phyloP scores from a whole-genome alignment of 2,888 invertebrate genomes.

The Gonocerus acuteangulatus region DNA sequence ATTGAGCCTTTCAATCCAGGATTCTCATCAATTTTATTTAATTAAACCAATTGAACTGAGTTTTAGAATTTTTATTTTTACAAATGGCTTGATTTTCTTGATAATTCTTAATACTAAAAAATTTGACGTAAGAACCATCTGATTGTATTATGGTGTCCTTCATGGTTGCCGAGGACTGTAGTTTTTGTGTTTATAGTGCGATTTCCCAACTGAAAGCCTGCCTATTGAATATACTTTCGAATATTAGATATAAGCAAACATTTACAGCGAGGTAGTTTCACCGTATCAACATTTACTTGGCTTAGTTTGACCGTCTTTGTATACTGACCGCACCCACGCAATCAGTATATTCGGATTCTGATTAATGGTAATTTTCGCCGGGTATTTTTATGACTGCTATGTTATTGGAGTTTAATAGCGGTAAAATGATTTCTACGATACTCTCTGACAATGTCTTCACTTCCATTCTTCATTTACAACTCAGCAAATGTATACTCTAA shows the following conservation, averaged over 20 bases:
- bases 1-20: neutral
- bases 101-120: neutral
- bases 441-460: no score
- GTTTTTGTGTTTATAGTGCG: conserved; percentile 19
- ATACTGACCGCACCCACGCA: conserved; percentile 27
- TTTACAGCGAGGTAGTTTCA: conserved; percentile 8
- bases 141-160: conserved; percentile 18
- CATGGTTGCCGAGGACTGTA: conserved; percentile 12
- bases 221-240: neutral
- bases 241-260: neutral
- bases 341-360: conserved; percentile 24
- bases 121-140: conserved; percentile 21
- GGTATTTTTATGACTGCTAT: conserved; percentile 14
- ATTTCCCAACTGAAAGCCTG: neutral
- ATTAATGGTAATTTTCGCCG: conserved; percentile 17
- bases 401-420: no score
- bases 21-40: neutral
- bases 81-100: neutral
- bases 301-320: neutral
- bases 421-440: no score
- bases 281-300: neutral
- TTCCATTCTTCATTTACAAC: no score
- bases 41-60: neutral
- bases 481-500: no score
- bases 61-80: neutral